A percentile compares a stretch with the other conserved stretches of the same genome.
phyloP scores from a whole-genome alignment of 1,140 invertebrate genomes.

The Acromyrmex heyeri region DNA sequence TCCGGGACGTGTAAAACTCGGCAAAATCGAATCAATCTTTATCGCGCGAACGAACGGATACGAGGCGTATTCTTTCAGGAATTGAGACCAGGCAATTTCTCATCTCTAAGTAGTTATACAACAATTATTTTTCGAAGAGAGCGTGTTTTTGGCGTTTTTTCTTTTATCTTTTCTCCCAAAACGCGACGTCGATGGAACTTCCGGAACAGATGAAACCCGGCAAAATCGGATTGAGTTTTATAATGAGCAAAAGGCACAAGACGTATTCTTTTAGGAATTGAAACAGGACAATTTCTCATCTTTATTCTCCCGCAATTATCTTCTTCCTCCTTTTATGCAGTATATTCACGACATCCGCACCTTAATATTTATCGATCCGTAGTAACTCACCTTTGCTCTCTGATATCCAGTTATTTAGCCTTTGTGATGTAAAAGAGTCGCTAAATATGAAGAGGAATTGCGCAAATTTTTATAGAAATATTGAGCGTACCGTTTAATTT shows the following conservation, averaged over 20 bases:
- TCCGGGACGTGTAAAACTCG: constrained; percentile 28
- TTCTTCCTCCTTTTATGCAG: constrained; percentile 4
- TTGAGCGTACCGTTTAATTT: constrained; percentile 24
- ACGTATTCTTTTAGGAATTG: constrained; percentile 22
- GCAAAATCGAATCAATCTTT: constrained; percentile 29
- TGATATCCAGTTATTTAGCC: constrained; percentile 43
- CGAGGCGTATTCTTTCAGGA: constrained; percentile 25
- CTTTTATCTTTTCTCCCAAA: constrained; percentile 57
- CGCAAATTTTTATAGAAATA: constrained; percentile 14
- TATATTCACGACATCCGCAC: constrained; percentile 8
- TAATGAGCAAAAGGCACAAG: neutral
- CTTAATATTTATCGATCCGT: constrained; percentile 48
- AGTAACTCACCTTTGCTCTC: constrained; percentile 8
- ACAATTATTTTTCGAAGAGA: too few species aligned
- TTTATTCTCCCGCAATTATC: neutral
- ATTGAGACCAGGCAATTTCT: neutral
- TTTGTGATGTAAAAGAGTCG: constrained; percentile 53
- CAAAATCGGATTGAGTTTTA: constrained; percentile 35
- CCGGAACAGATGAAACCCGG: constrained; percentile 12
- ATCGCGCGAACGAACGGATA: neutral
- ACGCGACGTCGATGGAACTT: constrained; percentile 25
- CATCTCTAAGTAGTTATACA: neutral
- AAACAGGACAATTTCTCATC: neutral
- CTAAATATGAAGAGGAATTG: constrained; percentile 1
- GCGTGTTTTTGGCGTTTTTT: too few species aligned